Conservation (phyloP, 1,140 invertebrate genomes). For the Solen grandis region DNA sequence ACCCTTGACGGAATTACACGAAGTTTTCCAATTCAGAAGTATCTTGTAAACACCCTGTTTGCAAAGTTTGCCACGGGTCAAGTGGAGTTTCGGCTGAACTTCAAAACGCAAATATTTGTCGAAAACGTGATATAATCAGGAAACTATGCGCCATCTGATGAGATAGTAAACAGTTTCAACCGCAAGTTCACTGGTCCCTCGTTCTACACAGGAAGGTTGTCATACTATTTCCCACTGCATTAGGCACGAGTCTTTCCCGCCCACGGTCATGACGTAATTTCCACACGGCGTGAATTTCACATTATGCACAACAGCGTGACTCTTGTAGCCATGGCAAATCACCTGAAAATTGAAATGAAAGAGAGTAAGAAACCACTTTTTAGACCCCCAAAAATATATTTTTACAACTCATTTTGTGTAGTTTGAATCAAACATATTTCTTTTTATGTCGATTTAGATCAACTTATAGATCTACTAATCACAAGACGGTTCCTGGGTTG, state of each 20-base stretch:
- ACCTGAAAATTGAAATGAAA: constrained; percentile 53
- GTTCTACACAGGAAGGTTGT: not conserved
- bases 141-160: no score
- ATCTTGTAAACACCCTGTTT: no score
- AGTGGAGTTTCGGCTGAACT: no score
- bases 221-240: constrained; percentile 69
- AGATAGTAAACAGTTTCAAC: no score
- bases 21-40: no score
- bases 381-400: not conserved
- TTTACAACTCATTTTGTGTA: no score
- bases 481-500: not conserved
- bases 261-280: constrained; percentile 58
- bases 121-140: no score
- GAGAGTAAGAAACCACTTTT: not conserved
- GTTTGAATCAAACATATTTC: not conserved
- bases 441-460: not conserved
- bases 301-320: constrained; percentile 57
- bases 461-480: not conserved
- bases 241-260: constrained; percentile 63
- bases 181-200: no score
- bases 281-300: constrained; percentile 57
- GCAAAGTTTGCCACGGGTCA: no score
- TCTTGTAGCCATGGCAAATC: constrained; percentile 65
- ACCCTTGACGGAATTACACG: no score
- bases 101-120: no score